Base-by-base conservation (phyloP, 2,797 vertebrate species). In the Platyrinchus mystaceus region DNA sequence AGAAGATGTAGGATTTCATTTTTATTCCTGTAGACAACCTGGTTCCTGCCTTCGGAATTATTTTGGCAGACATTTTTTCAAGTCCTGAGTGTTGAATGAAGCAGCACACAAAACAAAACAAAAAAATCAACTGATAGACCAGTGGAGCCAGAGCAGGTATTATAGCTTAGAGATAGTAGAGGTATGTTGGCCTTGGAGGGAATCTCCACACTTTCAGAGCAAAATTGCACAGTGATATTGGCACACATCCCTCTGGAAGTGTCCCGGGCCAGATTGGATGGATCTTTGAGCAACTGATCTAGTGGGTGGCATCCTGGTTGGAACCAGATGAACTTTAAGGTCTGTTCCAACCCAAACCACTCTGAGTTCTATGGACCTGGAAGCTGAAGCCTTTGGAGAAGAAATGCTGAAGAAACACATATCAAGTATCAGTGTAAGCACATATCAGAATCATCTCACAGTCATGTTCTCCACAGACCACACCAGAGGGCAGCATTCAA, bases 101-200 rank as follows among this genome's bases (percentile, higher is more conserved):
- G 24, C 26, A 71, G 10, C 22, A 28, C 28, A 58, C 7, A 18
- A 44, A 63, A 2, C 11, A 5, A 63, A 62, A 37, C 37, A 37
- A 46, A 62, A 46, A 46, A 5, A 8, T 7, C n/a, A 24, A 50
- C 30, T 62, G 27, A 53, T 9, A n/a, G 24, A 58, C 15, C 37
- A 53, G 12, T 7, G 15, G 23, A 75, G 14, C 12, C 63, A 39
- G 34, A 60, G 28, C 15, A 67, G 23, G 44, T 58, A 50, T 9
- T 20, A 32, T 12, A 70, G 43, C 18, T 74, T 28, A 39, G 67
- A 66, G 32, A 26, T 0, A 23, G 15, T 6, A 44, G 24, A 46
- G 59, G 19, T 32, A 24, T 0, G 0, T 24, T 50, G 50, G 27
- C 15, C 22, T 16, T 24, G 27, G 30, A 1, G 0, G 15, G 17